phyloP scores from a whole-genome alignment of 2,888 invertebrate genomes.

The Eudasyphora cyanicolor region DNA sequence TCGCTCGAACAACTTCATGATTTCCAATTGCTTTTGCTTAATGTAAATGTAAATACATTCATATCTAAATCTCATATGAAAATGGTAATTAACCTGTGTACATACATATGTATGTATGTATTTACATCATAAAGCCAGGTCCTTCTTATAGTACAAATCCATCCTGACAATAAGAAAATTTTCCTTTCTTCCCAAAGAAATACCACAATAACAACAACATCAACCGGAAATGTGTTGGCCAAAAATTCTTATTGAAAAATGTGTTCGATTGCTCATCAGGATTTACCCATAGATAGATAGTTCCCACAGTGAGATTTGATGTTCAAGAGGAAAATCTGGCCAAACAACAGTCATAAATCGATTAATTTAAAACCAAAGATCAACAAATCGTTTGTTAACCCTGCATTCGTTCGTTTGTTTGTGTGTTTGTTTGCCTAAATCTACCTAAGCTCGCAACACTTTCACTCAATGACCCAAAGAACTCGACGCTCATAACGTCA shows the following conservation, averaged over 20 bases:
- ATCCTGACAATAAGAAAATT: neutral
- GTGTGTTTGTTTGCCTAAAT: neutral
- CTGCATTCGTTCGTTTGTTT: neutral
- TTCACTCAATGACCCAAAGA: conserved; percentile 29
- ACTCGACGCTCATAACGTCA: neutral
- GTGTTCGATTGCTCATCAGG: neutral
- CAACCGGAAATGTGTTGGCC: neutral
- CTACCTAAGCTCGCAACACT: conserved; percentile 21
- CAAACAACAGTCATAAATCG: conserved; percentile 39
- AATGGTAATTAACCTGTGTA: too few species aligned
- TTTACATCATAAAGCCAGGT: too few species aligned
- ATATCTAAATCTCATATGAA: too few species aligned
- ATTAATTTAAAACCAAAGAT: conserved; percentile 42
- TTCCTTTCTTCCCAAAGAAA: neutral
- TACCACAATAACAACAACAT: neutral
- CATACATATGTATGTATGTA: too few species aligned
- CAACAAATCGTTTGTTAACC: conserved; percentile 34
- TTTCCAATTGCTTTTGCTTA: too few species aligned
- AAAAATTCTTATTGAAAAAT: neutral
- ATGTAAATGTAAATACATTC: too few species aligned
- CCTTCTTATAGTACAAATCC: too few species aligned
- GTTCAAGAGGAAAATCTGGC: neutral
- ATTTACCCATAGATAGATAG: conserved; percentile 43
- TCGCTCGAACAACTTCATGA: too few species aligned
- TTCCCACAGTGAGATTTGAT: conserved; percentile 4